Evolutionary conservation across 2,888 invertebrate genomes (phyloP).

Genomic region (Lagria hirta): DNA sequence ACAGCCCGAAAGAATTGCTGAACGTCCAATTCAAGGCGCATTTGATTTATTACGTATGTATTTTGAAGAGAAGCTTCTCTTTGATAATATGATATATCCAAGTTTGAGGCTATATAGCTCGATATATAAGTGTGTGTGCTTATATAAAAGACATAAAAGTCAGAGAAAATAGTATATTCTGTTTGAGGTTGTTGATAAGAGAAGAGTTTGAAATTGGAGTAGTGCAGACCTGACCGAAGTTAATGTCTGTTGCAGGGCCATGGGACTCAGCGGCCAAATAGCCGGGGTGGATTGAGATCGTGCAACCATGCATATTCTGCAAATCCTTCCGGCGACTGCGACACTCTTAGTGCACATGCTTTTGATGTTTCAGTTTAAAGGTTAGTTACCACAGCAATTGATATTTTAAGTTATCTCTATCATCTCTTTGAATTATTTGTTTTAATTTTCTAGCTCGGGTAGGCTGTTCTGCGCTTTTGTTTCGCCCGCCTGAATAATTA

Average conservation of each 20-base stretch:
- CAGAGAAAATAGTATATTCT: conserved; percentile 48
- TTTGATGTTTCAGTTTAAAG: conserved; percentile 44
- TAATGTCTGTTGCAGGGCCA: conserved; percentile 50
- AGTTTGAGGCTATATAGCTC: conserved; percentile 7
- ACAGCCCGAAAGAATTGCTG: conserved; percentile 16
- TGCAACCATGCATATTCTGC: conserved; percentile 49
- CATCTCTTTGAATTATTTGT: conserved; percentile 47
- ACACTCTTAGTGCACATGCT: conserved; percentile 44
- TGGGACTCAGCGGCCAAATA: conserved; percentile 48
- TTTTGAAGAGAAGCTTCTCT: conserved; percentile 39
- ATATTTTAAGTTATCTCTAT: conserved; percentile 35
- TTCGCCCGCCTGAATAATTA: conserved; percentile 50
- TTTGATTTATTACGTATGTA: conserved; percentile 47
- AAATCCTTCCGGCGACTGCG: conserved; percentile 42
- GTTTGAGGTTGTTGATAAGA: conserved; percentile 50
- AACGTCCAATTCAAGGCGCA: conserved; percentile 33
- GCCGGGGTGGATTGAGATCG: conserved; percentile 52
- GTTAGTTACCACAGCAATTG: conserved; percentile 38
- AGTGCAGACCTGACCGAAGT: conserved; percentile 26
- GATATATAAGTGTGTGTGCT: conserved; percentile 10
- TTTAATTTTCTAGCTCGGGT: conserved; percentile 48
- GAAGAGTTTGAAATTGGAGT: conserved; percentile 33
- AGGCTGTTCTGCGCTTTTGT: conserved; percentile 44
- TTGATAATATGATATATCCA: conserved; percentile 39
- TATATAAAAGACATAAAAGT: conserved; percentile 30